Evolutionary conservation across 2,888 invertebrate genomes (phyloP).

Genomic region (Tupiocoris notatus): DNA sequence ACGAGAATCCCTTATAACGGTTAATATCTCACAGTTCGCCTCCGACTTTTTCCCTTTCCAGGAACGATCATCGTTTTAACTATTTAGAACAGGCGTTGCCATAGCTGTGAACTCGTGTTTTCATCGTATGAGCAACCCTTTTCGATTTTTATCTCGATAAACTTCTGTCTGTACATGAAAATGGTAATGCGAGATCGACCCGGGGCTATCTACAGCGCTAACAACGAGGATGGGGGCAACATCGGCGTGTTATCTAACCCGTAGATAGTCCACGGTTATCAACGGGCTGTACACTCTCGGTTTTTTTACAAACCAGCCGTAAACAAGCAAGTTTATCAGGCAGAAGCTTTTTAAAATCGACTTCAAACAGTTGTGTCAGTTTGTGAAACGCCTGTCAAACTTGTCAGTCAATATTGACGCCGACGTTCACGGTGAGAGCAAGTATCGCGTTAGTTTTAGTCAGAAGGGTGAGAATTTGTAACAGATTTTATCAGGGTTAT

Average conservation of each 20-base stretch:
- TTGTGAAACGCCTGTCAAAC: background rate
- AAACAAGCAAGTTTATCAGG: background rate
- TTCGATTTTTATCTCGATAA: background rate
- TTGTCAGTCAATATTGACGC: background rate
- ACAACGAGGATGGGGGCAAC: background rate
- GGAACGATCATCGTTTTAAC: background rate
- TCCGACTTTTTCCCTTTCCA: background rate
- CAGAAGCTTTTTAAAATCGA: background rate
- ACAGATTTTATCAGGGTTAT: no score
- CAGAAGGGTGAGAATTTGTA: background rate
- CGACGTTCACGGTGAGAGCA: background rate
- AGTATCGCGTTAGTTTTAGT: background rate
- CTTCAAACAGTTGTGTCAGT: background rate
- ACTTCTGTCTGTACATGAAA: background rate
- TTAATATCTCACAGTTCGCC: slow-evolving; percentile 1
- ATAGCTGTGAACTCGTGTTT: background rate
- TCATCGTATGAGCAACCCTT: background rate
- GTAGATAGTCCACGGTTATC: background rate
- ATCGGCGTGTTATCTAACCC: background rate
- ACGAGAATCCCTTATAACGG: slow-evolving; percentile 10
- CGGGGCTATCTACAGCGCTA: background rate
- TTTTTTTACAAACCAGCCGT: background rate
- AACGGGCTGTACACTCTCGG: background rate
- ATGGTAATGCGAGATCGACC: background rate
- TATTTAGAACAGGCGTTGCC: background rate